Percentiles rank a stretch among this genome's conserved stretches.
Evolutionary conservation across 2,113 vertebrate genomes (phyloP).

Genomic region (Morone chrysops): DNA sequence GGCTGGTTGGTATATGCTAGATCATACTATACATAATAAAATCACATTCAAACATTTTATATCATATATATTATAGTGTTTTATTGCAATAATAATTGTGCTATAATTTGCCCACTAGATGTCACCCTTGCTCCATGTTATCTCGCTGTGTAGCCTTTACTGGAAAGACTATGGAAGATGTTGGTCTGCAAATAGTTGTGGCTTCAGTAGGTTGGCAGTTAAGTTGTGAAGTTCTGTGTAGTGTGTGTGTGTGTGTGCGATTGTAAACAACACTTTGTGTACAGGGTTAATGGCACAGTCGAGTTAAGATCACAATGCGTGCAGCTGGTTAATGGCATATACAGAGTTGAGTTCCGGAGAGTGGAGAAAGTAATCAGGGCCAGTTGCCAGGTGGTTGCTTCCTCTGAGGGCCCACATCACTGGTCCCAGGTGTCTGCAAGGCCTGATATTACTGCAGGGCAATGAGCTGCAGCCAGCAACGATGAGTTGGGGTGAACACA

Average conservation of each 20-base stretch:
- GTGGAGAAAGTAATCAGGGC: slow-evolving; percentile 85
- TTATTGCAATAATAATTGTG: background rate
- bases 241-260: slow-evolving; percentile 29
- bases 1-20: background rate
- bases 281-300: slow-evolving; percentile 72
- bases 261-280: slow-evolving; percentile 71
- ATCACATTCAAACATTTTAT: background rate
- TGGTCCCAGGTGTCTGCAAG: slow-evolving; percentile 81
- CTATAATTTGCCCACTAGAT: slow-evolving; percentile 56
- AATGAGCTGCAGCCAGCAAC: slow-evolving; percentile 81
- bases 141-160: background rate
- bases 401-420: slow-evolving; percentile 73
- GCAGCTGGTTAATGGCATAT: slow-evolving; percentile 78
- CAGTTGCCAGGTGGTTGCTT: slow-evolving; percentile 78
- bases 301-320: slow-evolving; percentile 67
- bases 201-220: slow-evolving; percentile 23
- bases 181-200: slow-evolving; percentile 22
- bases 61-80: background rate
- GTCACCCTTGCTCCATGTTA: slow-evolving; percentile 44
- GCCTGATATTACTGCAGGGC: slow-evolving; percentile 79
- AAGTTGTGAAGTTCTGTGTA: slow-evolving; percentile 33
- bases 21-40: background rate
- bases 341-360: slow-evolving; percentile 79
- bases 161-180: background rate
- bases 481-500: slow-evolving; percentile 52